Percentiles rank a stretch among this genome's conserved stretches.
Conservation (phyloP, 2,888 invertebrate genomes). For the Lasioglossum pauxillum region DNA sequence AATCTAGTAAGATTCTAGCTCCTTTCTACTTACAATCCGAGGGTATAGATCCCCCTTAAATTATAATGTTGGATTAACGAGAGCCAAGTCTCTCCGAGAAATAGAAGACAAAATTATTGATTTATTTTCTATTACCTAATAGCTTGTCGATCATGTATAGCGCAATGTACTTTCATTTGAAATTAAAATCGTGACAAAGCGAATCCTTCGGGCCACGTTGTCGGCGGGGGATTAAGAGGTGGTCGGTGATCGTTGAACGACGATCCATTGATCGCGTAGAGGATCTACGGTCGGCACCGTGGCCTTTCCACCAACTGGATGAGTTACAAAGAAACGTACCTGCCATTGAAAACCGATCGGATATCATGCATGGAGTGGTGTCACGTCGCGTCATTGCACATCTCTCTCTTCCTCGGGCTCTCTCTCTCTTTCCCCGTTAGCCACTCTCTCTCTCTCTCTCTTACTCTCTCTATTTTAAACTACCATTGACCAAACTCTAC, state of each 20-base stretch:
- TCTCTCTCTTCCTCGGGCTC: constrained; percentile 38
- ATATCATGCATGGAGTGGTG: constrained; percentile 65
- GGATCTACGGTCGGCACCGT: neutral
- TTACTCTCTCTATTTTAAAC: constrained; percentile 75
- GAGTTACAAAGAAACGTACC: constrained; percentile 54
- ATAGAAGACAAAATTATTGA: too few relatives aligned
- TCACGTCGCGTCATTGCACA: constrained; percentile 63
- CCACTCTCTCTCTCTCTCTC: constrained; percentile 32
- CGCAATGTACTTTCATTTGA: too few relatives aligned
- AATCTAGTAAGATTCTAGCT: too few relatives aligned
- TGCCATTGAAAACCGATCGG: constrained; percentile 68
- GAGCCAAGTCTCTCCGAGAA: too few relatives aligned
- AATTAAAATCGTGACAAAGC: neutral
- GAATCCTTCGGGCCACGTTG: neutral
- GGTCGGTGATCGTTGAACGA: neutral
- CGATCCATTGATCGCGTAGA: constrained; percentile 20
- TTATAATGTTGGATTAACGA: too few relatives aligned
- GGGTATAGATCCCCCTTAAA: too few relatives aligned
- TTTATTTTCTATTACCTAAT: too few relatives aligned
- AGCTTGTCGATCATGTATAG: too few relatives aligned
- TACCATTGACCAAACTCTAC: constrained; percentile 79
- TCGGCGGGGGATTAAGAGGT: neutral
- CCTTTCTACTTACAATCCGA: too few relatives aligned
- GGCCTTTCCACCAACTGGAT: constrained; percentile 14
- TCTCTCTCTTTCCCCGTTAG: constrained; percentile 28